These are phyloP conservation scores for Cerastis rubricosa DNA, from an alignment of 2,888 invertebrate genomes.

Conservation along the genomic window DNA sequence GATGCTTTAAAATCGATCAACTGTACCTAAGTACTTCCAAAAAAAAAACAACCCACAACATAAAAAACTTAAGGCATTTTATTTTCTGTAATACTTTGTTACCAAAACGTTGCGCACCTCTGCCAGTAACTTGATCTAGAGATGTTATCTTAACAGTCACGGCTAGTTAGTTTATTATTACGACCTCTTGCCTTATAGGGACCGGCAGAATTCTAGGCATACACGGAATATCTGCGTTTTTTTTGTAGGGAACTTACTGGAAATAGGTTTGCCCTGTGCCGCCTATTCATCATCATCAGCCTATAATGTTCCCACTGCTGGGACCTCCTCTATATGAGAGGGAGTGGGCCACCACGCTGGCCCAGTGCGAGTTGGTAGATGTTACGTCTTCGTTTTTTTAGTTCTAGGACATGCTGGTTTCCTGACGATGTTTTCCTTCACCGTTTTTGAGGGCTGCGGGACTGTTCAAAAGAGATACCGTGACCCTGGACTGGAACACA, in stretches of 20 bases:
- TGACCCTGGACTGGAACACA: too few species aligned
- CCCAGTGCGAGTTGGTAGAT: too few species aligned
- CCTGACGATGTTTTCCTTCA: too few species aligned
- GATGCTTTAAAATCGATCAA: not conserved
- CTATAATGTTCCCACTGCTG: too few species aligned
- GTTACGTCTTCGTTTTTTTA: too few species aligned
- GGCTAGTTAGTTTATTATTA: slow-evolving; percentile 60
- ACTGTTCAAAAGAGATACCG: too few species aligned
- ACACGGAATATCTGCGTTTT: slow-evolving; percentile 7
- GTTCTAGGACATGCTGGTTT: too few species aligned
- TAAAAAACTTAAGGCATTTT: too few species aligned
- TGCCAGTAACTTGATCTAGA: slow-evolving; percentile 58
- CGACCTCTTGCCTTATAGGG: slow-evolving; percentile 41
- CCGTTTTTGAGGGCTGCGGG: too few species aligned
- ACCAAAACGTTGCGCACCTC: slow-evolving; percentile 45
- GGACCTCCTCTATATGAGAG: too few species aligned
- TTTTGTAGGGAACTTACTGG: slow-evolving; percentile 5
- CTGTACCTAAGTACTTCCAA: not conserved
- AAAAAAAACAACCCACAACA: not conserved
- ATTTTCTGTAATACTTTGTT: not conserved
- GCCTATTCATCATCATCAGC: too few species aligned
- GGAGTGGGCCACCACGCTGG: too few species aligned
- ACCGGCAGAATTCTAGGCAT: slow-evolving; percentile 33
- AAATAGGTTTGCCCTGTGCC: not conserved
- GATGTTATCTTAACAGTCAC: slow-evolving; percentile 60